Evolutionary conservation across 2,888 invertebrate species (phyloP).

Genomic region (Habroteleia sp.): DNA sequence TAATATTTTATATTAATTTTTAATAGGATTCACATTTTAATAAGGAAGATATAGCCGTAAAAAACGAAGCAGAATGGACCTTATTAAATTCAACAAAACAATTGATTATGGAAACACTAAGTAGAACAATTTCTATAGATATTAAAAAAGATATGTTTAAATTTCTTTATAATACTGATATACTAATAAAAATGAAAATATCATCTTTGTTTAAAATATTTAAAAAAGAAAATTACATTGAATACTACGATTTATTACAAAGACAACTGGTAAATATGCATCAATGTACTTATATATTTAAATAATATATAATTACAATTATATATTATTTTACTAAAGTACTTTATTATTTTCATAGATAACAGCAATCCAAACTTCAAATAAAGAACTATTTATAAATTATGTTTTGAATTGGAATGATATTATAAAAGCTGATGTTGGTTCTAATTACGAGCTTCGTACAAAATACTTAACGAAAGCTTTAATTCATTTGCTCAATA

Average conservation of each 20-base stretch:
- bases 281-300: not conserved
- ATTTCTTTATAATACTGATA: constrained; percentile 22
- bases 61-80: constrained; percentile 15
- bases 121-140: constrained; percentile 14
- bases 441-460: constrained; percentile 14
- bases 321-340: constrained; percentile 14
- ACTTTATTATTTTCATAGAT: constrained; percentile 62
- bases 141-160: constrained; percentile 23
- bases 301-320: not conserved
- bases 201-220: constrained; percentile 24
- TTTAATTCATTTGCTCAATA: constrained; percentile 3
- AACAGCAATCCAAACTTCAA: constrained; percentile 51
- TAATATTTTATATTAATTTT: constrained; percentile 1
- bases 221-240: constrained; percentile 10
- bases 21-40: constrained; percentile 8
- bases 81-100: constrained; percentile 20
- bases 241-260: constrained; percentile 31
- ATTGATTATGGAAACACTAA: constrained; percentile 18
- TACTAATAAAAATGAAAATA: constrained; percentile 2
- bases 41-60: not conserved
- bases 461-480: constrained; percentile 15
- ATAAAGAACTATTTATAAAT: constrained; percentile 65
- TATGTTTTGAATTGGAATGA: constrained; percentile 70
- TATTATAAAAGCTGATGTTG: constrained; percentile 66
- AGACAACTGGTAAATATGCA: constrained; percentile 30